phyloP scores from a whole-genome alignment of 2,113 vertebrate genomes.

The Chloropsis hardwickii region DNA sequence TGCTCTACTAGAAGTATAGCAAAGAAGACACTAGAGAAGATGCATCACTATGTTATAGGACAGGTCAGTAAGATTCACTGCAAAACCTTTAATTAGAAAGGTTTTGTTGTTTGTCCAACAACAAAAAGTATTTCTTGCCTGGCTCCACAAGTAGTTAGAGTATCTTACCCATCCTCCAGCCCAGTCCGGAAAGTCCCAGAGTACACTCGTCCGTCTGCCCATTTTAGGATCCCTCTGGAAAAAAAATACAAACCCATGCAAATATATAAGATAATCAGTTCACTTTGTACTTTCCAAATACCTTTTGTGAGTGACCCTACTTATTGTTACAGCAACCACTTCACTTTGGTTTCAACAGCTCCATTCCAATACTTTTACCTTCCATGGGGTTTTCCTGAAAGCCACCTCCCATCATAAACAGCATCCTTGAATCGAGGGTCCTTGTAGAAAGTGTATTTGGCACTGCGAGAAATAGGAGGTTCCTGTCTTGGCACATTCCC shows the following conservation, averaged over 20 bases:
- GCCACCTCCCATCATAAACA: conserved; percentile 89
- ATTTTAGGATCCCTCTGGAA: conserved; percentile 88
- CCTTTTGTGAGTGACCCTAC: neutral
- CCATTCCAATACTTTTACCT: conserved; percentile 72
- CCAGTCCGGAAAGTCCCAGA: conserved; percentile 91
- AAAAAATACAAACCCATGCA: neutral
- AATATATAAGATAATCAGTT: neutral
- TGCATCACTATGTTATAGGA: neutral
- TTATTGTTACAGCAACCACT: neutral
- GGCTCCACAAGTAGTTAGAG: neutral
- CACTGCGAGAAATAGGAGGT: conserved; percentile 90
- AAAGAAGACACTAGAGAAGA: neutral
- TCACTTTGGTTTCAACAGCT: neutral
- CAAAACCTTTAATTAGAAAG: neutral
- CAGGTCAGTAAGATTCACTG: neutral
- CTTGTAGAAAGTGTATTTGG: conserved; percentile 94
- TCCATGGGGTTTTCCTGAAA: conserved; percentile 90
- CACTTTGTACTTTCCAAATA: neutral
- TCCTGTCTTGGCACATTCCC: conserved; percentile 78
- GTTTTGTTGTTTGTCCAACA: neutral
- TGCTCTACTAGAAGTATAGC: neutral
- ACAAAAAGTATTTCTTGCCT: neutral
- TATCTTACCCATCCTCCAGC: conserved; percentile 90
- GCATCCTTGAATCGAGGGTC: conserved; percentile 91
- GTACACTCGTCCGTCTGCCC: conserved; percentile 91